A percentile compares a stretch with the other conserved stretches of the same genome.
Conservation (phyloP, 2,888 invertebrate genomes). For the Mantis religiosa region DNA sequence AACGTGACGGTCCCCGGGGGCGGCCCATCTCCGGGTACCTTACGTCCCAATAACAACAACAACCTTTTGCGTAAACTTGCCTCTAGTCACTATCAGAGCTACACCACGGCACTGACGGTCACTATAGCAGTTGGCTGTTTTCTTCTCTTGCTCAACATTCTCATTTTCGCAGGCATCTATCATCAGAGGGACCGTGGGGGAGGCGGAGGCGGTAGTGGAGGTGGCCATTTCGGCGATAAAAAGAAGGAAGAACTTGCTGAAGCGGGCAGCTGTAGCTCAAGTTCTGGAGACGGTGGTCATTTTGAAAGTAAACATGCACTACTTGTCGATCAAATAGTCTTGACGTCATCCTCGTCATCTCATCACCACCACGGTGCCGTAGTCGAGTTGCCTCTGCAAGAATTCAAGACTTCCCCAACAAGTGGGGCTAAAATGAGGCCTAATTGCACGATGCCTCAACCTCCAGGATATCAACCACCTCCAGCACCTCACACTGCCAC, state of each 20-base stretch:
- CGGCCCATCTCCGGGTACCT: constrained; percentile 32
- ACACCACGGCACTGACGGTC: constrained; percentile 82
- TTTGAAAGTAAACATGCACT: constrained; percentile 50
- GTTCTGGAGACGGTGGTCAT: constrained; percentile 49
- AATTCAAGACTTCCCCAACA: constrained; percentile 57
- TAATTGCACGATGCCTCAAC: constrained; percentile 38
- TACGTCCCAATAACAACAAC: constrained; percentile 51
- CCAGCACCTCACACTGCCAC: background rate
- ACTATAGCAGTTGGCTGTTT: constrained; percentile 85
- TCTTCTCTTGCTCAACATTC: constrained; percentile 71
- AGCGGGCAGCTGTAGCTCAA: constrained; percentile 65
- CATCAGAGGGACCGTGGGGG: constrained; percentile 65
- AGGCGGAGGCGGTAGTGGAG: constrained; percentile 48
- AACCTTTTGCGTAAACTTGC: constrained; percentile 71
- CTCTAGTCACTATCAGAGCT: constrained; percentile 81
- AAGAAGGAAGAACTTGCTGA: constrained; percentile 74
- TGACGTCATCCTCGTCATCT: constrained; percentile 35
- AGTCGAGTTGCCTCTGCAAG: constrained; percentile 59
- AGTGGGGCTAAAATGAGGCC: constrained; percentile 43
- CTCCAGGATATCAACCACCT: constrained; percentile 21
- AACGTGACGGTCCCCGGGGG: constrained; percentile 49
- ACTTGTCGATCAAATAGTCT: constrained; percentile 57
- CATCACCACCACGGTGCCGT: constrained; percentile 23
- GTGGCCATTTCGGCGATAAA: constrained; percentile 54
- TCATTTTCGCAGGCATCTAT: constrained; percentile 86